These are phyloP conservation scores for Prunella strophiata DNA, from an alignment of 2,797 vertebrate genomes.

Conservation along the genomic window DNA sequence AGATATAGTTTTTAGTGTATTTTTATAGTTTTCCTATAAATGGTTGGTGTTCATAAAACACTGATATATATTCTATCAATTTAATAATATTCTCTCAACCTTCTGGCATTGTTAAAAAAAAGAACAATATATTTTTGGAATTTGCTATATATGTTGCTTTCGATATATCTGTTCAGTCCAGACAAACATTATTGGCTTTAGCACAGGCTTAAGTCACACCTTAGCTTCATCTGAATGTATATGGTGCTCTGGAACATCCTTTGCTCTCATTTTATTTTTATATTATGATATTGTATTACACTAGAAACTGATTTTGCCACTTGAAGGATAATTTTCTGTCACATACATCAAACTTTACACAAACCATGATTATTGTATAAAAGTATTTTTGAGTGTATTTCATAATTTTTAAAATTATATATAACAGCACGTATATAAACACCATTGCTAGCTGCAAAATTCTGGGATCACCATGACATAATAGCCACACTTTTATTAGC, in stretches of 20 bases:
- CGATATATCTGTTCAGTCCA: neutral
- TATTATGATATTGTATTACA: neutral
- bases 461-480: neutral
- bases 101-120: constrained; percentile 16
- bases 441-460: neutral
- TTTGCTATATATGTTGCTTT: neutral
- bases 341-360: neutral
- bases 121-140: neutral
- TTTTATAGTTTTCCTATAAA: constrained; percentile 2
- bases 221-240: neutral
- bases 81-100: neutral
- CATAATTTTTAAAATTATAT: neutral
- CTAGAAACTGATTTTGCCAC: constrained; percentile 10
- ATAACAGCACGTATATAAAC: neutral
- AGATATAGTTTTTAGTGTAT: neutral
- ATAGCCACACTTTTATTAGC: neutral
- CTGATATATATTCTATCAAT: neutral
- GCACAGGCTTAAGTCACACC: neutral
- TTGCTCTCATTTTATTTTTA: constrained; percentile 7
- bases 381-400: neutral
- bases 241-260: neutral
- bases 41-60: constrained; percentile 1
- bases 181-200: neutral
- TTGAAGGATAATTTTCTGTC: neutral
- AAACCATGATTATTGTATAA: neutral